These are phyloP conservation scores for Rhinoderma darwinii DNA, from an alignment of 2,113 vertebrate species.

Conservation along the genomic window DNA sequence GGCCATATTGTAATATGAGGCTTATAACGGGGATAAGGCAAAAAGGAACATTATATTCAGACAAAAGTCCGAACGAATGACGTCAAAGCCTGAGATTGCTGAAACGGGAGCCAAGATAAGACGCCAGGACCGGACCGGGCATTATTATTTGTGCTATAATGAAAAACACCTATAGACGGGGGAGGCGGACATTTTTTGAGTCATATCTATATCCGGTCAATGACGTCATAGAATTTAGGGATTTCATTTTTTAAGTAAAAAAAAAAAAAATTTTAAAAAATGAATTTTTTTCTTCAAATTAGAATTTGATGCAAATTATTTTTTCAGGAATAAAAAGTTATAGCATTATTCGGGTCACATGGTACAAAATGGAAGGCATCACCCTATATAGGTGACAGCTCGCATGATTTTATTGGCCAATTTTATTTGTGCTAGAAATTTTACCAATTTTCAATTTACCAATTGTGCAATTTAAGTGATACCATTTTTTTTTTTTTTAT, in stretches of 20 bases:
- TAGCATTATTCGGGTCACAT: not conserved
- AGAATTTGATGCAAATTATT: not conserved
- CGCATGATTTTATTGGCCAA: no score
- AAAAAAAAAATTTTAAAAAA: no score
- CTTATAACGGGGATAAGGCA: conserved; percentile 29
- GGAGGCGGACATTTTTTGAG: conserved; percentile 1
- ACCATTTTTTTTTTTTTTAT: not conserved
- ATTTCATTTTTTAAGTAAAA: no score
- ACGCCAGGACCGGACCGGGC: not conserved
- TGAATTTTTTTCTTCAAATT: not conserved
- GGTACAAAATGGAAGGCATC: not conserved
- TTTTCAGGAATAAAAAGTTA: not conserved
- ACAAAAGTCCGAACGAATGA: not conserved
- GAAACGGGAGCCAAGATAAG: not conserved
- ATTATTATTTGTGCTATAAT: conserved; percentile 28
- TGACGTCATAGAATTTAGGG: no score
- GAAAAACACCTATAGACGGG: not conserved
- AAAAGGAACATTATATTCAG: conserved; percentile 33
- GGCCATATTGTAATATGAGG: conserved; percentile 27
- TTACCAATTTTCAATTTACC: no score
- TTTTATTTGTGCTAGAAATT: no score
- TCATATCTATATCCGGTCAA: not conserved
- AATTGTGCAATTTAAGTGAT: no score
- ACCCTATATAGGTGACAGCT: not conserved
- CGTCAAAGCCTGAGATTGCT: conserved; percentile 41